These are phyloP conservation scores for Lepus oiostolus DNA, from an alignment of 2,797 vertebrate genomes.

Conservation along the genomic window DNA sequence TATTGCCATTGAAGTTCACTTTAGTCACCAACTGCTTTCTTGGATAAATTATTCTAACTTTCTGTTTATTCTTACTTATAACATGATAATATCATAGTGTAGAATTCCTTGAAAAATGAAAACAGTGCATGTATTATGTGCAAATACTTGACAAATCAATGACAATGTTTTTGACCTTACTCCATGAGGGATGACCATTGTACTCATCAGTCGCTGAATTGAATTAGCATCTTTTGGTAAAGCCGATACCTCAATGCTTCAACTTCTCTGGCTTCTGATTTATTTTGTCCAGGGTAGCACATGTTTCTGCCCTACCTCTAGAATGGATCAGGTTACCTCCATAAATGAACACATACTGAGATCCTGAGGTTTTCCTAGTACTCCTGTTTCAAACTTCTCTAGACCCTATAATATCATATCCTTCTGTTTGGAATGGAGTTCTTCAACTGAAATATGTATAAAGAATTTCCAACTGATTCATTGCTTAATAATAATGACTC, in stretches of 20 bases:
- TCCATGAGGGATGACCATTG: background rate
- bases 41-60: background rate
- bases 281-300: background rate
- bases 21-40: background rate
- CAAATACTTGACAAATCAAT: background rate
- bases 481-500: background rate
- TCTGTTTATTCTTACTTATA: background rate
- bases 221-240: background rate
- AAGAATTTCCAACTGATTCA: slow-evolving; percentile 40
- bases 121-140: background rate
- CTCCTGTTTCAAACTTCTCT: background rate
- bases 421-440: background rate
- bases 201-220: background rate
- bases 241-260: background rate
- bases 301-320: background rate
- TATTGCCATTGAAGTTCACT: background rate
- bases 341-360: background rate
- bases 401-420: background rate
- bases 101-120: background rate
- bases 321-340: background rate
- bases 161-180: background rate
- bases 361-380: background rate
- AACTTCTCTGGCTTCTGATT: background rate
- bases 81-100: background rate
- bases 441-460: background rate